Base-by-base conservation (phyloP, 2,888 invertebrate genomes). In the Drosophila borborema region DNA sequence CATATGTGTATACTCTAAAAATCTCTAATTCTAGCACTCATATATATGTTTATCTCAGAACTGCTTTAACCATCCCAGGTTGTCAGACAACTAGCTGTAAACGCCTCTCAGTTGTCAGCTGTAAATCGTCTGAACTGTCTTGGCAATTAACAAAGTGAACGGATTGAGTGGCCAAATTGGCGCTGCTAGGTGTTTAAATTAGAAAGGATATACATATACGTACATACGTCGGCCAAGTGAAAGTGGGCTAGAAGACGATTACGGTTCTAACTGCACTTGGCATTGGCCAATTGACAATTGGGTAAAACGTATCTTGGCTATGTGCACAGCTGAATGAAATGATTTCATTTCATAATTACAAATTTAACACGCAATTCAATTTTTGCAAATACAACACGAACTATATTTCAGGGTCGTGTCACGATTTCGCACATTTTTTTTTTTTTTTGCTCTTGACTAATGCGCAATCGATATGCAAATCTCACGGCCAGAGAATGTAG, bases 401-500 rank as follows among this genome's bases (percentile, higher is more conserved):
- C 16, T 16, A 28, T 40, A 40, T 43, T 38, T 66, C 66, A 64
- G 16, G 65, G 69, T 12, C 62, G 8, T 38, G 9, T 20, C 38
- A 45, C 55, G 64, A 72, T 51, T 54, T 60, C 49, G 63, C 85
- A 87, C 76, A 69, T 54, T 72, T 49, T 28, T 49, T 74, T 40
- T 54, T 72, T 49, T 28, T 49, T 74, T 40, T 41, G 16, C 36
- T 64, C 73, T 63, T 51, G 63, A 36, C 53, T n/a, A 64, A 87
- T 77, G 70, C 55, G 71, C 49, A 80, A 86, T 80, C 71, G 64
- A 80, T 67, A 89, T 87, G 88, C 73, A 78, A 87, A 82, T 87
- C 74, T 78, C 85, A 89, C 74, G 86, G 89, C 51, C 86, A 72
- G 28, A 43, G 41, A 62, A 68, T 63, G 48, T 65, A 72, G 74